These are phyloP conservation scores for Falco berigora DNA, from an alignment of 2,797 vertebrate genomes.

Conservation along the genomic window DNA sequence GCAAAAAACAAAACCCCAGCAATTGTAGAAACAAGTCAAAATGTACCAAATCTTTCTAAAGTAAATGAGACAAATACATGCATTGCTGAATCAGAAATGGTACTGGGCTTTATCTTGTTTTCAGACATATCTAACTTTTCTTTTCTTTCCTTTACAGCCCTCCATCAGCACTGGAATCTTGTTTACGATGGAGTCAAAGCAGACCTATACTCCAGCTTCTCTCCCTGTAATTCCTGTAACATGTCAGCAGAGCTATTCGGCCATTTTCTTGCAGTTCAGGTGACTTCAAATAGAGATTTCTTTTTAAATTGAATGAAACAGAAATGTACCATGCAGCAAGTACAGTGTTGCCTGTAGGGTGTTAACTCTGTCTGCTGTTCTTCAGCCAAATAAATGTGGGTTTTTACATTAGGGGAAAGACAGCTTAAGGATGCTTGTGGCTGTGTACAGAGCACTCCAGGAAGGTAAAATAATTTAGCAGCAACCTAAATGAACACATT, in stretches of 20 bases:
- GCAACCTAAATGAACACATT: neutral
- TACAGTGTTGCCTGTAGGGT: neutral
- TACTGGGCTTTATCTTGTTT: neutral
- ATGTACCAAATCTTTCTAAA: neutral
- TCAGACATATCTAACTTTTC: neutral
- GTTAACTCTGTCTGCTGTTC: neutral
- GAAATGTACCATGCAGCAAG: neutral
- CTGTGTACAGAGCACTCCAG: neutral
- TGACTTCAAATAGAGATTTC: neutral
- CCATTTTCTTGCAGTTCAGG: neutral
- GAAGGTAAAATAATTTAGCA: neutral
- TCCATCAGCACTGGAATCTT: neutral
- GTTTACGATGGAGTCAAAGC: neutral
- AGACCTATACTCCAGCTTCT: neutral
- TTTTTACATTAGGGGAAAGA: neutral
- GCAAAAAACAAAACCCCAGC: neutral
- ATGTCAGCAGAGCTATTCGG: neutral
- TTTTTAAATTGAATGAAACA: neutral
- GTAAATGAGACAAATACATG: neutral
- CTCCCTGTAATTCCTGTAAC: neutral
- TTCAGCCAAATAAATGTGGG: neutral
- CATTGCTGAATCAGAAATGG: neutral
- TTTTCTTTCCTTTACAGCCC: neutral
- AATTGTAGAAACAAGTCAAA: neutral
- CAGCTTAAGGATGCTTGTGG: neutral